Base-by-base conservation (phyloP, 92 coral and sea anemone genomes). In the Scolanthus callimorphus region DNA sequence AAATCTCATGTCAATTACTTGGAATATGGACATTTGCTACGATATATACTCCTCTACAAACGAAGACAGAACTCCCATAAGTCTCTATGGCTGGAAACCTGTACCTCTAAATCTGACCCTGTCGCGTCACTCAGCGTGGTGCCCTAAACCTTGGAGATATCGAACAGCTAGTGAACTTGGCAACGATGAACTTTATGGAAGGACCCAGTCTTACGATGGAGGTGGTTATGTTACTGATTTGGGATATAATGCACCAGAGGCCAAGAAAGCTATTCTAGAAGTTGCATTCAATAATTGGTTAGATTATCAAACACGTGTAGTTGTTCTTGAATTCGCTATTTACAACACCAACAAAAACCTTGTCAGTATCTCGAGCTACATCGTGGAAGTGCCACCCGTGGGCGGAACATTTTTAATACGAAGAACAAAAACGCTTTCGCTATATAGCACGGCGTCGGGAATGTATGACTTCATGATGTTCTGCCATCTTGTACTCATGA, bases 141-240 rank as follows among this genome's bases (percentile, higher is more conserved):
- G 83, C 19, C 82, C 83, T 25, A 76, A 68, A 30, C 76, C 83
- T 2, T 76, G 83, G 77, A 45, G 77, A 22, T 76, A 68, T 34
- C 56, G 34, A 17, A 51, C 71, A 29, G n/a, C 77, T 2, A 63
- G 63, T 31, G 60, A 55, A 20, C 65, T 53, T 20, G n/a, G 29
- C 0, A 76, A 57, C 43, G 24, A 29, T 24, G 29, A 60, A 0
- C 26, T 38, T 13, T 51, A 17, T 31, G 65, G 63, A 2, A 47
- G 55, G 26, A 63, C 57, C 12, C 37, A 60, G 17, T 20, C 22
- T 1, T 76, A 76, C 24, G 83, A 65, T 17, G 83, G 83, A 4
- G 83, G 83, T 3, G 83, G 83, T 12, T 76, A 51, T 54, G 59
- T 68, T 3, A 76, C 83, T 6, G 71, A 68, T 52, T 29, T 76